Base-by-base conservation (phyloP, 2,888 invertebrate genomes). In the Anthophora plumipes region DNA sequence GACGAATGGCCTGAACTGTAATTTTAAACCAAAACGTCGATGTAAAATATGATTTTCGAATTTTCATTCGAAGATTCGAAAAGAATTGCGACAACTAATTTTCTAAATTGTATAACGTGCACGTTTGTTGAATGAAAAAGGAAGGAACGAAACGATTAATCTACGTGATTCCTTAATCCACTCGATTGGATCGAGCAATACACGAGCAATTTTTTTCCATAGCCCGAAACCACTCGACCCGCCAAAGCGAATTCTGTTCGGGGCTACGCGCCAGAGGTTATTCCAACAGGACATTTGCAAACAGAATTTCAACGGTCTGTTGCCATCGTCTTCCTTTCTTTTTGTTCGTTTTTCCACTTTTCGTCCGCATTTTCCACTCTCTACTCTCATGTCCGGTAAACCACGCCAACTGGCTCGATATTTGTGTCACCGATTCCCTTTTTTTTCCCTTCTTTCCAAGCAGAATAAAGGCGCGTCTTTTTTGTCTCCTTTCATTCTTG, bases 231-330 rank as follows among this genome's bases (percentile, higher is more conserved):
- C 70, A 59, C 68, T 78, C 73, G 70, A 68, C 61, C 25, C 55
- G 46, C 63, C 46, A 68, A 66, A 59, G 73, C 60, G 75, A 83
- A 83, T 85, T 85, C 72, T 80, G 60, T 48, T 50, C 37, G 73
- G 73, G 57, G 52, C 46, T 63, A 37, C 31, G 55, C 50, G 70
- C 77, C 85, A 64, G 55, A 52, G 74, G 77, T 85, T 83, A 80
- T 85, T 85, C 75, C 75, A 54, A 14, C 66, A 50, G 75, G 25
- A 57, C 73, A 77, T 82, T 85, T 80, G 77, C 80, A 76, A 85
- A 80, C 77, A 61, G 60, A 83, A 83, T 83, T 85, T 83, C 83
- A 31, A 20, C 7, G 71, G 48, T 63, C 71, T 77, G 74, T 79
- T 54, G 67, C 70, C 55, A 59, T 70, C 55, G 31, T 63, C 25